These are phyloP conservation scores for Dendroctonus valens DNA, from an alignment of 1,140 invertebrate genomes.

Conservation along the genomic window DNA sequence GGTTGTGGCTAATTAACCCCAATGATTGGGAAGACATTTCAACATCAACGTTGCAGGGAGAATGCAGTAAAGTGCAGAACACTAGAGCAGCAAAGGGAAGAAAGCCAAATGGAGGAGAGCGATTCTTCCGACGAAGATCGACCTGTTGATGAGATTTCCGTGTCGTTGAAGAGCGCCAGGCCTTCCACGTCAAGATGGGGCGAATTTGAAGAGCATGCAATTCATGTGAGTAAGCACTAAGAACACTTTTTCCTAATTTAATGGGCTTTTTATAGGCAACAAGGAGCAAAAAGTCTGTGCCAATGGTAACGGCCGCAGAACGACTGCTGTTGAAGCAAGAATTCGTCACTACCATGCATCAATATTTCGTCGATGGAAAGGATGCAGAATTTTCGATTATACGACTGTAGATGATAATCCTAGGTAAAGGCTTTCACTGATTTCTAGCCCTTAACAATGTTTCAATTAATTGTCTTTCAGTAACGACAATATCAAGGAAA, in stretches of 20 bases:
- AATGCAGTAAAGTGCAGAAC: conserved; percentile 62
- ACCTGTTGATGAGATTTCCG: conserved; percentile 35
- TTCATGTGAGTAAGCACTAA: conserved; percentile 4
- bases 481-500: conserved; percentile 73
- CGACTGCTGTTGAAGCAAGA: conserved; percentile 72
- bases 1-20: conserved; percentile 3
- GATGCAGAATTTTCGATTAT: conserved; percentile 87
- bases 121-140: conserved; percentile 47
- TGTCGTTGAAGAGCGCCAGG: conserved; percentile 20
- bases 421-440: conserved; percentile 31
- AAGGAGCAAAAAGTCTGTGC: conserved; percentile 31
- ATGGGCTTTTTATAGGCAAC: conserved; percentile 8
- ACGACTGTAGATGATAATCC: conserved; percentile 72
- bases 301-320: conserved; percentile 56
- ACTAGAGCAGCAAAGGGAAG: conserved; percentile 62
- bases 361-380: conserved; percentile 79
- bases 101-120: conserved; percentile 52
- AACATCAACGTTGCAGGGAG: conserved; percentile 44
- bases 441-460: background rate
- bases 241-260: background rate
- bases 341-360: conserved; percentile 85
- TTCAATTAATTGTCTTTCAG: conserved; percentile 37
- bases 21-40: background rate
- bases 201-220: conserved; percentile 51
- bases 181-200: conserved; percentile 52